Conservation (phyloP, 2,113 vertebrate genomes). For the Madoqua kirkii region DNA sequence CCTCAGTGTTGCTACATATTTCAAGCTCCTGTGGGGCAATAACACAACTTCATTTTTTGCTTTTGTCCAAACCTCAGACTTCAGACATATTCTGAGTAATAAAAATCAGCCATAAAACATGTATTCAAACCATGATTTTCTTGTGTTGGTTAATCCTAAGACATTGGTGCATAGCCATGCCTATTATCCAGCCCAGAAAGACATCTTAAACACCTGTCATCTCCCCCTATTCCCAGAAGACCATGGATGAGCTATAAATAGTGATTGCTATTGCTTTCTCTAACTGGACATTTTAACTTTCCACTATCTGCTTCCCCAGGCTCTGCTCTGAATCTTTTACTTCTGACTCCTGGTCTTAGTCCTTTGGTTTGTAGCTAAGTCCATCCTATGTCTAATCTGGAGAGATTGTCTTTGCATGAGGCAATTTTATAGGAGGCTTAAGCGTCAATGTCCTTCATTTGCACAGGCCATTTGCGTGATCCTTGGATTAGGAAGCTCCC, state of each 20-base stretch:
- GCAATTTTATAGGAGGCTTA: background rate
- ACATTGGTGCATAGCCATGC: background rate
- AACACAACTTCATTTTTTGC: slow-evolving; percentile 14
- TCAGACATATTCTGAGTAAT: background rate
- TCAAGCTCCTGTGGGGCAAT: slow-evolving; percentile 15
- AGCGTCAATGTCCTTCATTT: background rate
- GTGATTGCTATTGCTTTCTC: background rate
- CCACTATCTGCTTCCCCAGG: background rate
- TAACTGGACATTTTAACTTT: background rate
- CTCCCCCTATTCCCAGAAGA: background rate
- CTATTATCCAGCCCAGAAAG: background rate
- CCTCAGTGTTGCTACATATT: background rate
- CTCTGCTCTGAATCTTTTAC: background rate
- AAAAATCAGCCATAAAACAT: background rate
- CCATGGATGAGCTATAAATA: background rate
- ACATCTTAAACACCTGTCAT: background rate
- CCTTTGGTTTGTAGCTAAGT: background rate
- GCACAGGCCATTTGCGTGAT: background rate
- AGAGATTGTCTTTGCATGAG: background rate
- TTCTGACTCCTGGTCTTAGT: background rate
- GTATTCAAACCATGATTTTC: background rate
- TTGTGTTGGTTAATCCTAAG: background rate
- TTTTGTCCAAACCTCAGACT: slow-evolving; percentile 1
- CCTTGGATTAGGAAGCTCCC: background rate
- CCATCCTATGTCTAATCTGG: background rate